These are phyloP conservation scores for Nesogale talazaci DNA, from an alignment of 2,113 vertebrate genomes.

Conservation along the genomic window DNA sequence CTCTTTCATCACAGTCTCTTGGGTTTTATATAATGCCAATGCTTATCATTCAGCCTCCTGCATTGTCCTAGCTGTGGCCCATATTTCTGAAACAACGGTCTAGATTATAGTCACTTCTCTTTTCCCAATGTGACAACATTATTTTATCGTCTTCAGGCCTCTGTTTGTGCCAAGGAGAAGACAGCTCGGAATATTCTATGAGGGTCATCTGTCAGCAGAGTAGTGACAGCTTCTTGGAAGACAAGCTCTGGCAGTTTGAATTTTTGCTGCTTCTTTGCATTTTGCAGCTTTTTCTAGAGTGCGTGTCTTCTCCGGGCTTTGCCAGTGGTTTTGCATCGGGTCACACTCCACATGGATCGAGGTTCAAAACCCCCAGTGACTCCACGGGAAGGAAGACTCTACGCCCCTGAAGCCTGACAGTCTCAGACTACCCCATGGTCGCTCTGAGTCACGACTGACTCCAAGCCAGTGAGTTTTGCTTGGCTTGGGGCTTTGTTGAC, in stretches of 20 bases:
- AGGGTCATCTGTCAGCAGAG: not conserved
- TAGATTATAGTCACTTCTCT: not conserved
- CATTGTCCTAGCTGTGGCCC: not conserved
- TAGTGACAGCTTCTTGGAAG: not conserved
- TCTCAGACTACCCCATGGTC: no score
- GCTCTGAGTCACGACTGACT: no score
- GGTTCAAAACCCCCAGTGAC: no score
- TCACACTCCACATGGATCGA: no score
- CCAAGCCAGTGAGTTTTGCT: no score
- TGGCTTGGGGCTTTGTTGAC: not conserved
- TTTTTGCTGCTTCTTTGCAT: not conserved
- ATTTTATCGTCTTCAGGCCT: not conserved
- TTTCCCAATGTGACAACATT: not conserved
- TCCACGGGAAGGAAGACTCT: no score
- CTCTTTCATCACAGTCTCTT: not conserved
- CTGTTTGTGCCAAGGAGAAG: not conserved
- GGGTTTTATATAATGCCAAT: not conserved
- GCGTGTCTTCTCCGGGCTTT: not conserved
- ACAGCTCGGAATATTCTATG: not conserved
- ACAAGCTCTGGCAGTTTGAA: not conserved
- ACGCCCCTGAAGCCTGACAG: no score
- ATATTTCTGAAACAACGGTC: not conserved
- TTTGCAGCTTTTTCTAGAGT: not conserved
- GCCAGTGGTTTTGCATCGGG: no score
- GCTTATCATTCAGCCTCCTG: constrained; percentile 4